Base-by-base conservation (phyloP, 2,797 vertebrate species). In the Paramormyrops hopkinsi region DNA sequence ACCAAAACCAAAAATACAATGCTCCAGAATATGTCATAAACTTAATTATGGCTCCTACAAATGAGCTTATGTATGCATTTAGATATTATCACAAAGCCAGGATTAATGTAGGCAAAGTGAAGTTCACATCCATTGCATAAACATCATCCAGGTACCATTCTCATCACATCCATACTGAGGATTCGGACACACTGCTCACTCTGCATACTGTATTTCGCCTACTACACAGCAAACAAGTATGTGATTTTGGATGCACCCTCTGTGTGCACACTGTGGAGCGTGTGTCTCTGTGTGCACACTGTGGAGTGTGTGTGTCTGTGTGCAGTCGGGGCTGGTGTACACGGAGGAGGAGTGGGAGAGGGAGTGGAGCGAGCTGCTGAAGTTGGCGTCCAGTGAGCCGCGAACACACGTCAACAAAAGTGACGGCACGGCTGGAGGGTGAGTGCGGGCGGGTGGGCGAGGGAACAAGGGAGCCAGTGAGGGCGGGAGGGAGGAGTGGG, bases 321-420 rank as follows among this genome's bases (percentile, higher is more conserved):
- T 93, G 90, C 93, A 99, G 98, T 99, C 98, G 59, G 98, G 98
- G 51, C 93, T 99, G 94, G 97, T 99, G 92, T 99, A 99, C 93
- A 99, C 98, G 0, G 98, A 99, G 92, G 98, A 99, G 89, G 98
- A 99, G 89, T 99, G 98, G 98, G 98, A 99, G 92, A 95, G 97
- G 8, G 98, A 99, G 92, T 99, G 98, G 98, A 98, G 97, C 0
- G 98, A 99, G 93, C 96, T 99, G 93, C 95, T 99, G 65, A 99
- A 99, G 94, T 94, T 99, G 96, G 98, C 98, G 54, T 99, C 98
- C 89, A 99, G 98, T 9, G 98, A 99, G 94, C 98, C 98, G 0
- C 98, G 98, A 69, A 97, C 96, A 1, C 98, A 99, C 91, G 96
- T 98, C 95, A 97, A 97, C 97, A 99, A 98, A 95, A 99, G 97